phyloP scores from a whole-genome alignment of 2,888 invertebrate genomes.

The Cephus spinipes region DNA sequence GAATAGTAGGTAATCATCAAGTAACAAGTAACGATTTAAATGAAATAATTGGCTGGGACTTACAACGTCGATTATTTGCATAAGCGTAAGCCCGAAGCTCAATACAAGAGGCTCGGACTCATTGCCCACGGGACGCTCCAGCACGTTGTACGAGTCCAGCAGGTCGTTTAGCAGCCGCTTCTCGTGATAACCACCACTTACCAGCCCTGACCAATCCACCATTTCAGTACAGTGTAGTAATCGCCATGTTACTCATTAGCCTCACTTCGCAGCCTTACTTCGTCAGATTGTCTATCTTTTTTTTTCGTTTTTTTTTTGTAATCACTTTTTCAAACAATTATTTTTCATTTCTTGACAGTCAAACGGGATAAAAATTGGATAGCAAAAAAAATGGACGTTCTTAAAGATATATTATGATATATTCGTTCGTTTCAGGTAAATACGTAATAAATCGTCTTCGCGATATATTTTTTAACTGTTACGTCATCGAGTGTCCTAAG shows the following conservation, averaged over 20 bases:
- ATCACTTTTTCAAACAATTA: too few relatives aligned
- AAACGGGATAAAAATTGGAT: too few relatives aligned
- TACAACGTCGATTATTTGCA: slow-evolving; percentile 98
- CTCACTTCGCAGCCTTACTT: too few relatives aligned
- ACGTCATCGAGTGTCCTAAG: too few relatives aligned
- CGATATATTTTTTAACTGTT: too few relatives aligned
- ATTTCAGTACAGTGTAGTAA: slow-evolving; percentile 46
- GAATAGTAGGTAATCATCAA: background rate
- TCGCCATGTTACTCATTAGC: background rate
- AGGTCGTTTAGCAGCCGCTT: slow-evolving; percentile 92
- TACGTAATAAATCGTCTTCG: too few relatives aligned
- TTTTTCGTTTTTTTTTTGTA: too few relatives aligned
- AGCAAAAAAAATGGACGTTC: too few relatives aligned
- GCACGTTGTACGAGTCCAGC: slow-evolving; percentile 92
- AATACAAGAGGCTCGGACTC: slow-evolving; percentile 95
- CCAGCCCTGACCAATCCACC: slow-evolving; percentile 66
- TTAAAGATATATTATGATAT: too few relatives aligned
- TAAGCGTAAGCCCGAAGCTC: slow-evolving; percentile 95
- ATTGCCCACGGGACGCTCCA: slow-evolving; percentile 95
- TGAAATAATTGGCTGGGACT: slow-evolving; percentile 63
- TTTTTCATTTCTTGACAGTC: too few relatives aligned
- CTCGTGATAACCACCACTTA: slow-evolving; percentile 90
- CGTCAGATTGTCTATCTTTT: too few relatives aligned
- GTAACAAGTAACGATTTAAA: background rate
- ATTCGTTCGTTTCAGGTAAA: too few relatives aligned